Evolutionary conservation across 2,113 vertebrate genomes (phyloP), one percentile per base, ranked within the genome.

Genomic region (Pseudopipra pipra): DNA sequence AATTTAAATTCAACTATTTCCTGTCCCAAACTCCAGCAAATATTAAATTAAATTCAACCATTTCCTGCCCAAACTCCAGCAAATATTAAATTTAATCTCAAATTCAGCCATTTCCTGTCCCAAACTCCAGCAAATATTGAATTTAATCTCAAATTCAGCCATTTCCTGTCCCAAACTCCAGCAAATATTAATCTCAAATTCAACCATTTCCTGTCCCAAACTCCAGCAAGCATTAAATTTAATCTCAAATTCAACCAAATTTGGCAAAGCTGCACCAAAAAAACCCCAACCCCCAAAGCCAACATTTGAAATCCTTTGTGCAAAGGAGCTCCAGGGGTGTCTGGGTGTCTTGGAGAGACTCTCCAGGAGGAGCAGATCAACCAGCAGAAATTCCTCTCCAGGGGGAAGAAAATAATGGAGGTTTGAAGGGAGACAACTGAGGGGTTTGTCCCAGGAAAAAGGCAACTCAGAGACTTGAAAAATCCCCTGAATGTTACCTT

Each of bases 401-500:
- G 27, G 1, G 3, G 10, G 52, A 63, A 44, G 43, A 43, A 61
- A 52, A 73, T 6, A 59, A 44, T 5, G 10, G 10, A 62, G 22
- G 44, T 39, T 13, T 52, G 12, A 70, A 55, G 14, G 39, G 0
- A 82, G 37, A 49, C 66, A 87, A 39, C 0, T 0, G 22, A 82
- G 12, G 5, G 7, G 3, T 81, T 86, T 4, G 2, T 30, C 70
- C 54, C 8, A 41, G 25, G 21, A 25, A 46, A 71, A 43, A 41
- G 10, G 58, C n/a, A 46, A 75, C 9, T 35, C 68, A 49, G 21
- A 80, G 25, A 43, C 28, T 47, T 62, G 22, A 43, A 56, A 91
- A 73, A 41, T 3, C 49, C 1, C n/a, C 14, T 68, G 49, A 82
- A 24, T 39, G 28, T 90, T 97, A 98, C 98, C 98, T 98, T 47